Evolutionary conservation across 2,888 invertebrate species (phyloP).

Genomic region (Nomada fabriciana): DNA sequence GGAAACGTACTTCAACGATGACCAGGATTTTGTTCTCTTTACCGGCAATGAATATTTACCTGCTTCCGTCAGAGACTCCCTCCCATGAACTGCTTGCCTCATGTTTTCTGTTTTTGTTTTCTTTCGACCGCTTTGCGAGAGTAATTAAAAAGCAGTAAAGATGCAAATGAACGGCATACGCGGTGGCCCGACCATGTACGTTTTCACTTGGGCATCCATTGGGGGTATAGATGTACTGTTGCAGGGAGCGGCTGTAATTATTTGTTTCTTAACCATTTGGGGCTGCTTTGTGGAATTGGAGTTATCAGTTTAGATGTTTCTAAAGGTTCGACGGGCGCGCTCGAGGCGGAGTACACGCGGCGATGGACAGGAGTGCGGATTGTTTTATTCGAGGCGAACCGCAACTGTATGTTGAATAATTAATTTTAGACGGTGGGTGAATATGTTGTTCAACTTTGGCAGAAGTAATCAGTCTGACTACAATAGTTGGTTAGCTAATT

Average conservation of each 20-base stretch:
- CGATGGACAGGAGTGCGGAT: no score
- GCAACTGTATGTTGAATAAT: no score
- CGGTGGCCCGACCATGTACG: slow-evolving; percentile 3
- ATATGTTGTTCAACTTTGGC: no score
- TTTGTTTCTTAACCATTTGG: background rate
- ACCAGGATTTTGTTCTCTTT: slow-evolving; percentile 60
- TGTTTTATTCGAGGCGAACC: no score
- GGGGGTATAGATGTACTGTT: background rate
- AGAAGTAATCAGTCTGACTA: no score
- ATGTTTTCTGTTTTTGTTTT: slow-evolving; percentile 1
- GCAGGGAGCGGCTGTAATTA: background rate
- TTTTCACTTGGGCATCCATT: slow-evolving; percentile 49
- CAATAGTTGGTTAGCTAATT: no score
- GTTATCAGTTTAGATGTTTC: no score
- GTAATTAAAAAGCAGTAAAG: slow-evolving; percentile 61
- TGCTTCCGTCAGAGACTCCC: slow-evolving; percentile 26
- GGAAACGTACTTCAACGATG: slow-evolving; percentile 51
- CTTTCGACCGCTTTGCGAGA: slow-evolving; percentile 23
- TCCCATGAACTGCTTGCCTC: background rate
- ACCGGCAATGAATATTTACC: slow-evolving; percentile 68
- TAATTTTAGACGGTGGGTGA: no score
- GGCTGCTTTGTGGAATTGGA: background rate
- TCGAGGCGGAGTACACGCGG: no score
- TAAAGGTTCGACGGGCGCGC: background rate
- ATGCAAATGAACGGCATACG: slow-evolving; percentile 54